These are phyloP conservation scores for Probosciger aterrimus DNA, from an alignment of 2,113 vertebrate species.

Conservation along the genomic window DNA sequence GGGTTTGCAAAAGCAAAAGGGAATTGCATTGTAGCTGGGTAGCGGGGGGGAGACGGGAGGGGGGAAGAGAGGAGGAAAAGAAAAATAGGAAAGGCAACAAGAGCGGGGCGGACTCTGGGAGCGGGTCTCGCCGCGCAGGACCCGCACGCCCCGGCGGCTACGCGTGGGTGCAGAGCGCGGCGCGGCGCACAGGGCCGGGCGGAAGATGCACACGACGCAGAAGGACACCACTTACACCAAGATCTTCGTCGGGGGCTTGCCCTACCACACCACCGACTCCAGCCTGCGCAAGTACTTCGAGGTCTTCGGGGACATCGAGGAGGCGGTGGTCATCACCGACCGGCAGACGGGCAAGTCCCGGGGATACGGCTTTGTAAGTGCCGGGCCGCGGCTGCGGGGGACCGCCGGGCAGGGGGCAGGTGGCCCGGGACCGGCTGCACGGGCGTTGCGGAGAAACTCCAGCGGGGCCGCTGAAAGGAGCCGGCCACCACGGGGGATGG, in stretches of 20 bases:
- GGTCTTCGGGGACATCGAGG: conserved; percentile 97
- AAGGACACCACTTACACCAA: conserved; percentile 99
- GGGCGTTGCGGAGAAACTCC: neutral
- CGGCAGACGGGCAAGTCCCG: conserved; percentile 95
- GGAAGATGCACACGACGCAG: conserved; percentile 97
- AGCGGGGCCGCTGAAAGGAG: neutral
- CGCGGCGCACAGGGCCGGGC: conserved; percentile 40
- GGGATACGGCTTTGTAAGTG: conserved; percentile 98
- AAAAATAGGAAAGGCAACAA: neutral
- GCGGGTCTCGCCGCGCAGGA: conserved; percentile 10
- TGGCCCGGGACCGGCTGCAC: neutral
- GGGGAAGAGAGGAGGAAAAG: neutral
- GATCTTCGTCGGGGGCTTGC: conserved; percentile 96
- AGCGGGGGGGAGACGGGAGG: neutral
- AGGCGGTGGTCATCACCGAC: conserved; percentile 97
- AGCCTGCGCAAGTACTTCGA: conserved; percentile 99
- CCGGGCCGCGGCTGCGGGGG: too few species aligned
- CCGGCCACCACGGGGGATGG: too few species aligned
- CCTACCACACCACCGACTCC: conserved; percentile 97
- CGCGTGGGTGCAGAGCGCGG: conserved; percentile 35
- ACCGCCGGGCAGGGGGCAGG: neutral
- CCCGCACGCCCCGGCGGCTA: conserved; percentile 39
- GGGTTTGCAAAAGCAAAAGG: neutral
- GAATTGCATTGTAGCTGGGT: conserved; percentile 35
- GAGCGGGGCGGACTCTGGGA: neutral